Evolutionary conservation across 2,113 vertebrate genomes (phyloP).

Genomic region (Amia ocellicauda): DNA sequence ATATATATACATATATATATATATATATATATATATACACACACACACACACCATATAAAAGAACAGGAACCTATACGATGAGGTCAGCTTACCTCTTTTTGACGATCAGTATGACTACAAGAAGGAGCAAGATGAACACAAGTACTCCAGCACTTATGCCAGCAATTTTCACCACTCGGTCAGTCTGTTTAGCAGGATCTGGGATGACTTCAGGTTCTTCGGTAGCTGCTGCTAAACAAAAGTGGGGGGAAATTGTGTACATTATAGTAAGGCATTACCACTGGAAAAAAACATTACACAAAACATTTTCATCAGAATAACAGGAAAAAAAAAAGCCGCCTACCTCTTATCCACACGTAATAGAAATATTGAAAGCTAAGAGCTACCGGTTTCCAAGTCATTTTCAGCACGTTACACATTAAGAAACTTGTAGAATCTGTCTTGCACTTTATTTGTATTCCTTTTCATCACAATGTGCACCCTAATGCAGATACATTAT

Average conservation of each 20-base stretch:
- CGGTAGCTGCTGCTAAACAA: constrained; percentile 81
- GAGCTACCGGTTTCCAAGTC: too few relatives aligned
- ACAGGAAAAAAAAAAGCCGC: constrained; percentile 15
- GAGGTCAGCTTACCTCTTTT: constrained; percentile 84
- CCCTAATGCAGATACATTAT: neutral
- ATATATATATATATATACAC: too few relatives aligned
- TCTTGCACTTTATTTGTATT: neutral
- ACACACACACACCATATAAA: too few relatives aligned
- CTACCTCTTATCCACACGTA: too few relatives aligned
- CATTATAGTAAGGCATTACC: constrained; percentile 30
- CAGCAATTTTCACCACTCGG: constrained; percentile 94
- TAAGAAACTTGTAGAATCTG: neutral
- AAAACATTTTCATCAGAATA: neutral
- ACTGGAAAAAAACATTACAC: neutral
- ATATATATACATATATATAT: too few relatives aligned
- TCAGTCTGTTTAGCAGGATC: constrained; percentile 95
- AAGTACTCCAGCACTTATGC: constrained; percentile 90
- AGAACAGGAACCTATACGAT: too few relatives aligned
- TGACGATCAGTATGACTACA: constrained; percentile 88
- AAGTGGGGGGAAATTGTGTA: constrained; percentile 30
- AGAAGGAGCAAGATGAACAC: constrained; percentile 93
- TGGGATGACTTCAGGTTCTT: constrained; percentile 94
- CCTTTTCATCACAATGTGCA: neutral
- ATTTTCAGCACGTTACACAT: neutral
- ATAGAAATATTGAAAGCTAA: too few relatives aligned